Conservation (phyloP, 1,140 invertebrate species). For the Wiebesia pumilae region DNA sequence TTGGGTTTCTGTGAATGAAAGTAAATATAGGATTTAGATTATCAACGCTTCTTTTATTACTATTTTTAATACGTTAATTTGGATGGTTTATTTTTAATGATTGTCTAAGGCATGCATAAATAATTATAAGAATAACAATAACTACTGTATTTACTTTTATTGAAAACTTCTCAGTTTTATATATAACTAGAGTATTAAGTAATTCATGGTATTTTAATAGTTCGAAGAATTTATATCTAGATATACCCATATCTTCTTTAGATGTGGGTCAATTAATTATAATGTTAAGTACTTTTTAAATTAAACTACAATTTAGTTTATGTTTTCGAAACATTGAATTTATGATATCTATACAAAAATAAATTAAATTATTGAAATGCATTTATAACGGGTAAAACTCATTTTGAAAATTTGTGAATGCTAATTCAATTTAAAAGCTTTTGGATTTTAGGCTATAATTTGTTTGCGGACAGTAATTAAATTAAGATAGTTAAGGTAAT, state of each 20-base stretch:
- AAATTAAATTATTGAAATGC: neutral
- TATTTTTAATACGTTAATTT: neutral
- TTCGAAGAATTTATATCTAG: no score
- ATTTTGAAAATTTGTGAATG: neutral
- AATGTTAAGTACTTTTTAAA: neutral
- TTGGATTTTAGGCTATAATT: neutral
- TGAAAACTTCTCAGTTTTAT: neutral
- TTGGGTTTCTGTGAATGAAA: neutral
- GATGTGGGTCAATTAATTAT: neutral
- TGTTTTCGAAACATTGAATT: neutral
- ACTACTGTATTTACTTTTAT: neutral
- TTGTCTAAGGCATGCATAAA: neutral
- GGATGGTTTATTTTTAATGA: neutral
- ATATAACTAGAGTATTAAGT: neutral
- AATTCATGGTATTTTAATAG: neutral
- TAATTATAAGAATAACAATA: neutral
- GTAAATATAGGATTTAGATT: conserved; percentile 5
- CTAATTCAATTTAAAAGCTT: neutral
- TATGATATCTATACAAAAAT: neutral
- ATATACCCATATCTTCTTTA: neutral
- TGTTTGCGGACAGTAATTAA: no score
- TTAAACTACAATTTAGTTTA: neutral
- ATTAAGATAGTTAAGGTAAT: no score
- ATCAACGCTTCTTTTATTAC: neutral
- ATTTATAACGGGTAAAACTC: neutral